Evolutionary conservation across 2,888 invertebrate genomes (phyloP).

Genomic region (Napeogenes sylphis): DNA sequence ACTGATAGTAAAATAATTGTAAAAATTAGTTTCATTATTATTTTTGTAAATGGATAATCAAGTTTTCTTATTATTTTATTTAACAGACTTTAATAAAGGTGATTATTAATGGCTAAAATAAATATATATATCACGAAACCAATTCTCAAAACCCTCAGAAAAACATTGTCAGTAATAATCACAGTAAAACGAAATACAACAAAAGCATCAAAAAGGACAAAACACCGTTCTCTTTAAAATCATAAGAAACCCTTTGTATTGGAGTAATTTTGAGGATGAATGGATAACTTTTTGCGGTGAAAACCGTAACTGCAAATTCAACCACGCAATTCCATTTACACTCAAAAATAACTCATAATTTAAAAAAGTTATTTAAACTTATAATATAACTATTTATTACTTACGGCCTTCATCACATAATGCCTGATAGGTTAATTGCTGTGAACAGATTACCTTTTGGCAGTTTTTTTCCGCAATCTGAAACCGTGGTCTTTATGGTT

Average conservation of each 20-base stretch:
- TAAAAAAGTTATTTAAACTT: conserved; percentile 1
- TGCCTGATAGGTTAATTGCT: conserved; percentile 74
- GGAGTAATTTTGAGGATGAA: conserved; percentile 49
- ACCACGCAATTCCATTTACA: conserved; percentile 36
- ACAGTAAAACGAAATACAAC: conserved; percentile 33
- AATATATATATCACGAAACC: too few species aligned
- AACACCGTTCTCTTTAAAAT: conserved; percentile 44
- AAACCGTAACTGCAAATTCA: conserved; percentile 35
- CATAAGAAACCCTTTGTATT: conserved; percentile 53
- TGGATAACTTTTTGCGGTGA: conserved; percentile 35
- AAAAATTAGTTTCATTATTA: too few species aligned
- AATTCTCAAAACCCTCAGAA: background rate
- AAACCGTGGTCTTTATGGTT: conserved; percentile 66
- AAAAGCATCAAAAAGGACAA: conserved; percentile 56
- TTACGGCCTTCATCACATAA: conserved; percentile 66
- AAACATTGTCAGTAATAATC: background rate
- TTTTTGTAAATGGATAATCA: too few species aligned
- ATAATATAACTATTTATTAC: conserved; percentile 51
- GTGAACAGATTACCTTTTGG: conserved; percentile 69
- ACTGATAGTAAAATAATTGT: too few species aligned
- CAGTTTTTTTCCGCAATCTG: conserved; percentile 58
- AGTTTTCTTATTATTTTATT: too few species aligned
- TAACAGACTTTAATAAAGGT: too few species aligned
- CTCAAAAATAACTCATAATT: background rate
- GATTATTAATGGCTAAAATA: too few species aligned